Conservation (phyloP, 2,113 vertebrate species). For the Struthio camelus region DNA sequence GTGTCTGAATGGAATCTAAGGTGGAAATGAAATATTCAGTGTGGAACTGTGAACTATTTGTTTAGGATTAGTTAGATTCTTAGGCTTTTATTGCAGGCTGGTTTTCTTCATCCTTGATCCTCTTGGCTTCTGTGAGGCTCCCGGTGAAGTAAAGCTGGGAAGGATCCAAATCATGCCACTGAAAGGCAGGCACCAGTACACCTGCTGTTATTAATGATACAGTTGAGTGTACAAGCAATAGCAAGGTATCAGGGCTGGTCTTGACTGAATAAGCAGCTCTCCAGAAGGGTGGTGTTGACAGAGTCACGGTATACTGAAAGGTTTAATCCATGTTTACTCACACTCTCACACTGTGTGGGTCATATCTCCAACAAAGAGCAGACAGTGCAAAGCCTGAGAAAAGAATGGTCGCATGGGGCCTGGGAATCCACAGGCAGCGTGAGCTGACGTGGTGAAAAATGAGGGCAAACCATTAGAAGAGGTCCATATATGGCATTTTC, state of each 20-base stretch:
- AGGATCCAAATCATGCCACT: background rate
- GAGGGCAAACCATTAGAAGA: background rate
- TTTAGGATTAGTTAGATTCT: background rate
- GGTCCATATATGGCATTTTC: no score
- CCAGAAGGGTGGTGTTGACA: background rate
- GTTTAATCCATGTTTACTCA: background rate
- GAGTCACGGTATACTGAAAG: background rate
- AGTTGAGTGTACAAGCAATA: background rate
- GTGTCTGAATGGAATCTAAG: background rate
- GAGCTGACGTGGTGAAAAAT: no score
- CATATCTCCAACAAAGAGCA: background rate
- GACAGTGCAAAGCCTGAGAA: background rate
- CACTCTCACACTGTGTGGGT: background rate
- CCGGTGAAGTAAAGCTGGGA: background rate
- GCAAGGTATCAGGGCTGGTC: background rate
- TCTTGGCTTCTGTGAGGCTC: background rate
- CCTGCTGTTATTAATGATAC: background rate
- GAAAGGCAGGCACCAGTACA: background rate
- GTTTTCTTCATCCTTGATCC: background rate
- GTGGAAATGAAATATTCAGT: background rate
- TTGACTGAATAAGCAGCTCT: background rate
- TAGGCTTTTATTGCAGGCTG: background rate
- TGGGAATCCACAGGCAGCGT: background rate
- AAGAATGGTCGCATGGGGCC: no score
- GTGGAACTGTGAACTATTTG: background rate